These are phyloP conservation scores for Drosophila formosana DNA, from an alignment of 2,888 invertebrate genomes.

Conservation along the genomic window DNA sequence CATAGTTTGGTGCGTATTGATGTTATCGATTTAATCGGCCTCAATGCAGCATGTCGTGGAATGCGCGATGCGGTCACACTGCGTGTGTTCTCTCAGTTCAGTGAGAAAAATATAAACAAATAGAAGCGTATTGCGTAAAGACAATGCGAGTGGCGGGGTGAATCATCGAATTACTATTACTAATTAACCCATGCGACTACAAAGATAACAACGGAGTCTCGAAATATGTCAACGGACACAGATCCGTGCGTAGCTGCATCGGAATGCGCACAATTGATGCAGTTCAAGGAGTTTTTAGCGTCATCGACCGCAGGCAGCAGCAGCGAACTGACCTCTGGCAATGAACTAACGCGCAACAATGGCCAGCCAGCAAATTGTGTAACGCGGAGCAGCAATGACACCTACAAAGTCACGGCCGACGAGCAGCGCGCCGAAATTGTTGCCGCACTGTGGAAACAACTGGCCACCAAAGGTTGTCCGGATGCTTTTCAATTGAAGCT, in stretches of 20 bases:
- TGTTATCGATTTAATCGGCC: background rate
- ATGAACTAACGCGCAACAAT: slow-evolving; percentile 41
- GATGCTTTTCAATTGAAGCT: slow-evolving; percentile 65
- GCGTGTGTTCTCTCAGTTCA: slow-evolving; percentile 6
- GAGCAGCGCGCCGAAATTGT: slow-evolving; percentile 73
- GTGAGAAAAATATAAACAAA: slow-evolving; percentile 63
- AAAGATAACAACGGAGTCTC: slow-evolving; percentile 31
- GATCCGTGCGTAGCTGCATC: slow-evolving; percentile 20
- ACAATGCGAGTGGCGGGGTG: slow-evolving; percentile 52
- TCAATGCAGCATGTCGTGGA: background rate
- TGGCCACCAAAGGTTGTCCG: slow-evolving; percentile 68
- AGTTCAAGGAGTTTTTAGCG: slow-evolving; percentile 72
- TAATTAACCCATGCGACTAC: slow-evolving; percentile 46
- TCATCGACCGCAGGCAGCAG: slow-evolving; percentile 19
- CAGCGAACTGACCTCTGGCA: slow-evolving; percentile 47
- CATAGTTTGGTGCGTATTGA: no score
- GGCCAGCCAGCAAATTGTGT: slow-evolving; percentile 60
- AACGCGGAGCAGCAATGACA: slow-evolving; percentile 78
- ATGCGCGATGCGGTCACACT: background rate
- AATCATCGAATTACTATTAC: slow-evolving; percentile 53
- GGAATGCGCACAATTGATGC: slow-evolving; percentile 68
- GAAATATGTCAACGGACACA: slow-evolving; percentile 56
- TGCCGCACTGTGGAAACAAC: slow-evolving; percentile 71
- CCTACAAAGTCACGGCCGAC: slow-evolving; percentile 70
- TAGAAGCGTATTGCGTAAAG: slow-evolving; percentile 57